Percentiles rank a stretch among this genome's conserved stretches.
These are phyloP conservation scores for Casuarius casuarius DNA, from an alignment of 2,113 vertebrate species.

Conservation along the genomic window DNA sequence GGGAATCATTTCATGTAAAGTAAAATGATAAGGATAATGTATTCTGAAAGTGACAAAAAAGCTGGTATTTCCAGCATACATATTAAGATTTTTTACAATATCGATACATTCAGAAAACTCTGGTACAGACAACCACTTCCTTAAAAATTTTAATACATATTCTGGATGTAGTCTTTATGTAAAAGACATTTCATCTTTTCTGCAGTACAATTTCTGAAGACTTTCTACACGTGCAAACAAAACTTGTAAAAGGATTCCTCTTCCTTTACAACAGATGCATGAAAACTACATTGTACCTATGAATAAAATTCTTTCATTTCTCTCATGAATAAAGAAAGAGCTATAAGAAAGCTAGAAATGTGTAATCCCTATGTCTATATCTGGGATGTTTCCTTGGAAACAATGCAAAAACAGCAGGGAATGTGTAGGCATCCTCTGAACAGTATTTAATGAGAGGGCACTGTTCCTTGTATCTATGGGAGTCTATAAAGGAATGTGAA, in stretches of 20 bases:
- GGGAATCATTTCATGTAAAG: background rate
- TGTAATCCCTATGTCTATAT: conserved; percentile 70
- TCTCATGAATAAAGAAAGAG: conserved; percentile 66
- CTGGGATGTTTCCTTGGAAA: conserved; percentile 71
- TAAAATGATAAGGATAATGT: background rate
- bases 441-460: conserved; percentile 42
- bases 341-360: conserved; percentile 67
- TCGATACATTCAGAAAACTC: background rate
- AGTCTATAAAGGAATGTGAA: conserved; percentile 57
- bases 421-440: conserved; percentile 65
- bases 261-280: background rate
- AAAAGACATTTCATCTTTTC: background rate
- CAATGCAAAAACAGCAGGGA: conserved; percentile 64
- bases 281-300: conserved; percentile 54
- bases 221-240: background rate
- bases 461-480: conserved; percentile 57
- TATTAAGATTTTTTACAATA: background rate
- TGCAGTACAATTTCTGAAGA: background rate
- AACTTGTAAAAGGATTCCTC: background rate
- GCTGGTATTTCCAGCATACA: background rate
- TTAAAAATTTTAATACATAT: background rate
- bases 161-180: background rate
- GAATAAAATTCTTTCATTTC: conserved; percentile 67
- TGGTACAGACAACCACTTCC: background rate
- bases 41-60: background rate